Conservation (phyloP, 2,113 vertebrate species). For the Rhinolophus ferrumequinum region DNA sequence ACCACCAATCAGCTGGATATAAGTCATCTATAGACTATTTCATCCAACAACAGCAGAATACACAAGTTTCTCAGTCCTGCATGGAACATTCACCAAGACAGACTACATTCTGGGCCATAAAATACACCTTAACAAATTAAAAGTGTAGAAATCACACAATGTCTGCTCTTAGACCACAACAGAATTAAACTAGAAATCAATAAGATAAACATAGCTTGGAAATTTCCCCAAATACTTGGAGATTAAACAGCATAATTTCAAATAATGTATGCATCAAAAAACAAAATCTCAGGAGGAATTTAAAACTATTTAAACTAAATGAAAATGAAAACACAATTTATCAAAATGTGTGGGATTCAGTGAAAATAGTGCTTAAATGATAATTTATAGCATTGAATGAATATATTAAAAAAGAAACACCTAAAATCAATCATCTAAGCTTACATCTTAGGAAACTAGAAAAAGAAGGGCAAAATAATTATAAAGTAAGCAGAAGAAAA, state of each 20-base stretch:
- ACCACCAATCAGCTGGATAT: background rate
- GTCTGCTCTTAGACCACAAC: background rate
- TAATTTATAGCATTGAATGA: background rate
- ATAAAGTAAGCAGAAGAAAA: background rate
- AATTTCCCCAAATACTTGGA: background rate
- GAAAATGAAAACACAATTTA: background rate
- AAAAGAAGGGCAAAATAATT: background rate
- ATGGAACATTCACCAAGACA: background rate
- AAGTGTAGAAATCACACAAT: background rate
- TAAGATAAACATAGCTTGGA: background rate
- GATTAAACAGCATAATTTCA: background rate
- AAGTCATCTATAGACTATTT: background rate
- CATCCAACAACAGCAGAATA: background rate
- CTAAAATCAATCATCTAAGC: background rate
- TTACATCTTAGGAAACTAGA: background rate
- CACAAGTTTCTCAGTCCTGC: background rate
- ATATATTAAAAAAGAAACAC: background rate
- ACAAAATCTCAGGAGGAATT: background rate
- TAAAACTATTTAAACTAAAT: background rate
- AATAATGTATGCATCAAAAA: background rate
- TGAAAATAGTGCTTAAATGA: background rate
- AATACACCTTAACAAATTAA: background rate
- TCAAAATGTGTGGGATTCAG: background rate
- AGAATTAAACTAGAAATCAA: background rate
- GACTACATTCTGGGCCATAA: background rate